Evolutionary conservation across 1,140 invertebrate genomes (phyloP).

Genomic region (Aphelenchoides fujianensis): DNA sequence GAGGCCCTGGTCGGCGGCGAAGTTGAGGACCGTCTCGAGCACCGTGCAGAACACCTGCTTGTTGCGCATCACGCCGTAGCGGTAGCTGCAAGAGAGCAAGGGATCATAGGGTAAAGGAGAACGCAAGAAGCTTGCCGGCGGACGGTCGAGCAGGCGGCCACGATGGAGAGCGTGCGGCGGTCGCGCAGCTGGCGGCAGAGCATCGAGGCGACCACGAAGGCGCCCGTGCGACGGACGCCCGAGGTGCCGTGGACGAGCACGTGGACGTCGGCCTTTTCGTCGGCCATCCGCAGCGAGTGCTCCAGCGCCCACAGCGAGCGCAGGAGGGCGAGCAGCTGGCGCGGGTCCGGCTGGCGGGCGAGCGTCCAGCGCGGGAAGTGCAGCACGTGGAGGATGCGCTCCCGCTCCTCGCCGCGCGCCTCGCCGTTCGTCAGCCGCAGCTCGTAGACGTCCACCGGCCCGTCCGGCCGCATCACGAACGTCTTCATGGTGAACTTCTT

Average conservation of each 20-base stretch:
- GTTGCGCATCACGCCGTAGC: slow-evolving; percentile 32
- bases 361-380: slow-evolving; percentile 23
- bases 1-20: slow-evolving; percentile 31
- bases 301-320: slow-evolving; percentile 25
- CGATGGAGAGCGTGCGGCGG: slow-evolving; percentile 6
- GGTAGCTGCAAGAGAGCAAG: too few species aligned
- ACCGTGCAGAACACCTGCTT: slow-evolving; percentile 25
- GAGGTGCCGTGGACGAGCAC: slow-evolving; percentile 20
- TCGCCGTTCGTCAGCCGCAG: slow-evolving; percentile 21
- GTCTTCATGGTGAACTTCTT: slow-evolving; percentile 24
- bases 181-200: slow-evolving; percentile 23
- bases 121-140: slow-evolving; percentile 8
- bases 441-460: slow-evolving; percentile 18
- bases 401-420: slow-evolving; percentile 26
- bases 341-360: slow-evolving; percentile 9
- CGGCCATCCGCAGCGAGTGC: slow-evolving; percentile 20
- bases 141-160: slow-evolving; percentile 26
- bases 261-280: slow-evolving; percentile 8
- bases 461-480: slow-evolving; percentile 22
- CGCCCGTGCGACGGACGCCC: slow-evolving; percentile 26
- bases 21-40: slow-evolving; percentile 22
- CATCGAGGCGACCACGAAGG: slow-evolving; percentile 25
- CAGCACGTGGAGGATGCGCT: slow-evolving; percentile 20
- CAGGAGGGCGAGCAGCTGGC: slow-evolving; percentile 17
- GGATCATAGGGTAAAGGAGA: too few species aligned